phyloP scores from a whole-genome alignment of 2,113 vertebrate genomes.

The Psophia crepitans region DNA sequence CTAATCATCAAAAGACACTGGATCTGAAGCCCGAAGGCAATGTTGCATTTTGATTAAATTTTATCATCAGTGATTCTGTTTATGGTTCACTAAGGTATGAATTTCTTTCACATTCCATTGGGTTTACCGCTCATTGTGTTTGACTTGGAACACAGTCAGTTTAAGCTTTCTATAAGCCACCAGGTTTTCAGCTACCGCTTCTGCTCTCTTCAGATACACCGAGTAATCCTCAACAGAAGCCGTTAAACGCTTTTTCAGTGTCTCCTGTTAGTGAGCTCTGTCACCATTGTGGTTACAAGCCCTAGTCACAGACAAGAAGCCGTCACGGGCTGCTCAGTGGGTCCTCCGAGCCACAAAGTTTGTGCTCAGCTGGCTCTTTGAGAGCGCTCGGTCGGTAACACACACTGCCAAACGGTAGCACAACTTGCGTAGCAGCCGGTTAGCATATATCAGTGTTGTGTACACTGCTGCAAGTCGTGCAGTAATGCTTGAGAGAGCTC shows the following conservation, averaged over 20 bases:
- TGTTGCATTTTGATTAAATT: slow-evolving; percentile 60
- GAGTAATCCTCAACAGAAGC: background rate
- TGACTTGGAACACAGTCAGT: slow-evolving; percentile 51
- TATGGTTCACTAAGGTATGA: slow-evolving; percentile 52
- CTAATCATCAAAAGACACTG: slow-evolving; percentile 42
- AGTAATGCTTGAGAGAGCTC: background rate
- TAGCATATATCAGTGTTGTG: background rate
- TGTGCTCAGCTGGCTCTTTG: background rate
- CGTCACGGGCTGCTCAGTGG: background rate
- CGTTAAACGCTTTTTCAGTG: background rate
- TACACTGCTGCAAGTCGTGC: background rate
- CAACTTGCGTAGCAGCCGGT: background rate
- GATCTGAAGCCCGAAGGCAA: slow-evolving; percentile 44
- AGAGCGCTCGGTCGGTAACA: background rate
- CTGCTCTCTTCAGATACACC: background rate
- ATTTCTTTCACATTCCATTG: slow-evolving; percentile 56
- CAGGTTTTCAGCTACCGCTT: slow-evolving; percentile 23
- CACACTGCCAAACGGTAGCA: fast-evolving
- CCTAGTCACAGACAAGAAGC: fast-evolving
- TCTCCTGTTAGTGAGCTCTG: background rate
- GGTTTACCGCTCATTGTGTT: slow-evolving; percentile 46
- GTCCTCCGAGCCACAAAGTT: background rate
- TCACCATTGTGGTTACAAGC: fast-evolving
- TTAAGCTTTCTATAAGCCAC: slow-evolving; percentile 6
- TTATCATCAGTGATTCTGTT: slow-evolving; percentile 45